Base-by-base conservation (phyloP, 92 coral and sea anemone species). In the Epizoanthus scotinus region DNA sequence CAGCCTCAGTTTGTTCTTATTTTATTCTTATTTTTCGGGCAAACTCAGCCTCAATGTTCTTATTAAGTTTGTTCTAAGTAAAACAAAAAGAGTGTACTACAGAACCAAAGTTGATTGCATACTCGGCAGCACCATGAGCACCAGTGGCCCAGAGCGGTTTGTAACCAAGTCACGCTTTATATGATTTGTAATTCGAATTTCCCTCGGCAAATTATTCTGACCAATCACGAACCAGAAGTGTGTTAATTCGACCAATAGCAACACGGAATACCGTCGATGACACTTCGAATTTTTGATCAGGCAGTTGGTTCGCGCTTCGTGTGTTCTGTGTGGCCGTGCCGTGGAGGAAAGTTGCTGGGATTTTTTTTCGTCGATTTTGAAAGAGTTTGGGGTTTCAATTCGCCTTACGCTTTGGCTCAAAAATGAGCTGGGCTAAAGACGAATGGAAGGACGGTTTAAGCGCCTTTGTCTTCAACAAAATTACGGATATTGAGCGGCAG, bases 391-490 rank as follows among this genome's bases (percentile, higher is more conserved):
- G 49, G 56, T 57, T 38, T 75, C 61, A 6, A 3, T 75, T 53
- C 56, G 29, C 29, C 4, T 18, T 31, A 84, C 3, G 56, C 50
- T 73, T 56, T 20, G 31, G 75, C 79, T 83, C 64, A 83, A 79
- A 67, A 78, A 94, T 94, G 98, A 94, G 98, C 82, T 94, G 98
- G 98, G 98, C 98, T 17, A 89, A 87, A 75, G 98, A 94, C 60
- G 98, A 94, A 65, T 94, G 98, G 98, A 94, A 94, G 82, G 86
- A 91, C 38, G 98, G 91, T 44, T 71, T 94, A 21, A 85, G 80
- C 18, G 94, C 93, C 19, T 77, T 85, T 56, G 97, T 84, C 67
- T 66, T 94, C 49, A 90, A 89, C 75, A 81, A 94, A 44, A 87
- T 94, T 42, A 85, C 86, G 70, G 92, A 87, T 34, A 82, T 91